phyloP scores from a whole-genome alignment of 1,140 invertebrate species.

The Magallana gigas region DNA sequence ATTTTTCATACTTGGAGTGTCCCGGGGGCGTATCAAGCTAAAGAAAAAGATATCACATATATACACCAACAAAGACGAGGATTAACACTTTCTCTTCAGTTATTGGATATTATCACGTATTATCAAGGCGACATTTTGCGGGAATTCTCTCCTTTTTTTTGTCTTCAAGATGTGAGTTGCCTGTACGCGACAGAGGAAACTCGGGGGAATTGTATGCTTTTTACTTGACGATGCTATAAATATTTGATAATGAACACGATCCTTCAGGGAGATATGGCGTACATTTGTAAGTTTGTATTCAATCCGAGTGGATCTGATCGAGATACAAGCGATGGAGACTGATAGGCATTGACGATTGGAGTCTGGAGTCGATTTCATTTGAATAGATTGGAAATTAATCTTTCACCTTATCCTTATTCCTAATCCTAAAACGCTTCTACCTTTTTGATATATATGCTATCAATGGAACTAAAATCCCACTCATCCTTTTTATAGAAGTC shows the following conservation, averaged over 20 bases:
- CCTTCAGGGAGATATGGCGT: neutral
- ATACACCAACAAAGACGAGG: neutral
- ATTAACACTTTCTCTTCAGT: neutral
- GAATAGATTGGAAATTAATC: neutral
- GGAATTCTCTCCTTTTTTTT: neutral
- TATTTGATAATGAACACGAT: neutral
- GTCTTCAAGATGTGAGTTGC: constrained; percentile 1
- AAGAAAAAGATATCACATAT: neutral
- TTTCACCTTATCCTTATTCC: neutral
- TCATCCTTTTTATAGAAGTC: too few species aligned
- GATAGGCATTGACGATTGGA: neutral
- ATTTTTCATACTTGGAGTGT: neutral
- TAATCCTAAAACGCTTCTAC: neutral
- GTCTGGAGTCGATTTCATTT: neutral
- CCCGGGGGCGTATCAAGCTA: neutral
- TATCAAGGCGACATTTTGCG: too few species aligned
- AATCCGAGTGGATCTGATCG: neutral
- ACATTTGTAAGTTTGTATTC: constrained; percentile 12
- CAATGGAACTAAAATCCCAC: neutral
- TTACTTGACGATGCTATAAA: neutral
- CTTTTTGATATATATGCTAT: neutral
- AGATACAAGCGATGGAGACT: neutral
- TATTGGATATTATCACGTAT: constrained; percentile 1
- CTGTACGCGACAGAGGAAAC: neutral
- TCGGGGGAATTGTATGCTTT: constrained; percentile 16